Base-by-base conservation (phyloP, 2,888 invertebrate genomes). In the Netelia fuscicornis region DNA sequence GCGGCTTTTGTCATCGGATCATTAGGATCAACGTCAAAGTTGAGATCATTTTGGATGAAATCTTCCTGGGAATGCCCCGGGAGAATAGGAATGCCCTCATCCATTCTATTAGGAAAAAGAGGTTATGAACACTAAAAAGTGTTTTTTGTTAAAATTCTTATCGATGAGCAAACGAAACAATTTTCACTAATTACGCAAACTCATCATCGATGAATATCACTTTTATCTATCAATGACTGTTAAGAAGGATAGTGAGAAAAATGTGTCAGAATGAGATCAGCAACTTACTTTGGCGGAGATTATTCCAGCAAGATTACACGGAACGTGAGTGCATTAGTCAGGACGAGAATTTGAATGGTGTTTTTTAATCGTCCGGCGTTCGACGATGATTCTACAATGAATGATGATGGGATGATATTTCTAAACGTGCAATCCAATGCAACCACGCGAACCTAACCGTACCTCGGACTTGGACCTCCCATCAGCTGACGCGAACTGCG, bases 1-100 rank as follows among this genome's bases (percentile, higher is more conserved):
- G 86, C 84, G 3, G 91, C 91, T 87, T 93, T 91, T 2, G 90
- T 92, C 42, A 91, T 54, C 8, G 92, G 91, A 87, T 93, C 91
- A 13, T 91, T 81, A 3, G 90, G 87, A 86, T 92, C 90, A 30
- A 92, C 80, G 62, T 92, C 89, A 60, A 91, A 91, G 75, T 92
- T 91, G 20, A 92, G 87, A 79, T 91, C 90, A 9, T 92, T 76
- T 37, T 90, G 86, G 70, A 92, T 91, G 11, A 92, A 92, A 80
- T 93, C 92, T 2, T 90, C 87, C 75, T 92, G 93, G 1, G 88
- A 86, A 2, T 74, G 30, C 60, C 86, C 90, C 37, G 87, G 65
- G 56, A 80, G 74, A 54, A 87, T 74, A 17, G 81, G 65, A 11
- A 67, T 42, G 54, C n/a, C 3, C 2, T 54, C n/a, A 5, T 56